Conservation (phyloP, 2,888 invertebrate genomes). For the Drosophila percnosoma region DNA sequence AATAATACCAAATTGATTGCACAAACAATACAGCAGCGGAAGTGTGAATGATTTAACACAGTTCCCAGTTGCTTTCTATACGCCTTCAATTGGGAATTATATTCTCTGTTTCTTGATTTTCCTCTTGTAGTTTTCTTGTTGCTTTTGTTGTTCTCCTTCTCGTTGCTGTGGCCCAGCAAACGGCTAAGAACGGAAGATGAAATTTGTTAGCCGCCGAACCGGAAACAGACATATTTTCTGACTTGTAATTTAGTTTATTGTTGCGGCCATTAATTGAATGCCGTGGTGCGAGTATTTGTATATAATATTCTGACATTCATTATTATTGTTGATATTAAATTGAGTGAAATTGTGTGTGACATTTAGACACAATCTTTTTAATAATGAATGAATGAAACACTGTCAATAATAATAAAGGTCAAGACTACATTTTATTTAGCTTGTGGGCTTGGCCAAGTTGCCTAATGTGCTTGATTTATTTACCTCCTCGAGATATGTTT, state of each 20-base stretch:
- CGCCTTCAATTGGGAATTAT: slow-evolving; percentile 24
- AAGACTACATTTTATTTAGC: neutral
- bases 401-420: neutral
- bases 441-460: neutral
- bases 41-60: slow-evolving; percentile 81
- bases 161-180: slow-evolving; percentile 31
- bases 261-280: slow-evolving; percentile 37
- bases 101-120: slow-evolving; percentile 30
- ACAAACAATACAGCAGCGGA: slow-evolving; percentile 78
- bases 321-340: slow-evolving; percentile 26
- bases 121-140: slow-evolving; percentile 2
- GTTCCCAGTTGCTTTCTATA: slow-evolving; percentile 45
- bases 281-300: slow-evolving; percentile 24
- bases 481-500: neutral
- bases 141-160: slow-evolving; percentile 2
- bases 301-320: slow-evolving; percentile 33
- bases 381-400: neutral
- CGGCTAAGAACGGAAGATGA: slow-evolving; percentile 40
- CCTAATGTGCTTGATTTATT: neutral
- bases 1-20: slow-evolving; percentile 81
- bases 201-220: slow-evolving; percentile 58
- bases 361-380: neutral
- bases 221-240: slow-evolving; percentile 65
- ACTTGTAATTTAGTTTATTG: slow-evolving; percentile 72
- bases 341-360: slow-evolving; percentile 1